Conservation (phyloP, 2,113 vertebrate genomes). For the Sardina pilchardus region DNA sequence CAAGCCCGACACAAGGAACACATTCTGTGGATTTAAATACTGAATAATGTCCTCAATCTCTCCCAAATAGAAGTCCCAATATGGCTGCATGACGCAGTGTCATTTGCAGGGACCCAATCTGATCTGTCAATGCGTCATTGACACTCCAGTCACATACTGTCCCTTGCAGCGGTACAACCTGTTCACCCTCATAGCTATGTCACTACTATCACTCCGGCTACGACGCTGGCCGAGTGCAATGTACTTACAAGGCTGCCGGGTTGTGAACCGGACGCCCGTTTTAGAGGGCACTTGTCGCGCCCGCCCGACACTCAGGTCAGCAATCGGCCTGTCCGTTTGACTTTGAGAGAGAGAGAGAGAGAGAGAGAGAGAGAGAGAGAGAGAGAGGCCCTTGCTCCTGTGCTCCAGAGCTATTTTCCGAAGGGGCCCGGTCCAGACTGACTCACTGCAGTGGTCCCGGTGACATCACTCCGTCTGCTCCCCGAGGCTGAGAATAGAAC, state of each 20-base stretch:
- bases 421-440: conserved; percentile 38
- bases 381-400: not conserved
- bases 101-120: not conserved
- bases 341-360: conserved; percentile 9
- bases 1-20: not conserved
- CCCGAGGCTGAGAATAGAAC: conserved; percentile 44
- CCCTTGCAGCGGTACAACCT: not conserved
- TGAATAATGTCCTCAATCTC: not conserved
- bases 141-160: not conserved
- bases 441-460: conserved; percentile 55
- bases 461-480: conserved; percentile 49
- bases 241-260: conserved; percentile 3
- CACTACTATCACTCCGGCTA: not conserved
- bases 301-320: not conserved
- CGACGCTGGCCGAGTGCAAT: not conserved
- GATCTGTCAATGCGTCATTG: conserved; percentile 18
- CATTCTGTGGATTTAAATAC: not conserved
- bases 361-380: conserved; percentile 8
- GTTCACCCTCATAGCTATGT: conserved; percentile 5
- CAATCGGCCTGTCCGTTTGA: not conserved
- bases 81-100: not conserved
- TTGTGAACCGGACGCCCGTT: not conserved
- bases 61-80: not conserved
- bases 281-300: not conserved
- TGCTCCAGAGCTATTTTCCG: not conserved